phyloP scores from a whole-genome alignment of 2,113 vertebrate species.

The Tachysurus fulvidraco region DNA sequence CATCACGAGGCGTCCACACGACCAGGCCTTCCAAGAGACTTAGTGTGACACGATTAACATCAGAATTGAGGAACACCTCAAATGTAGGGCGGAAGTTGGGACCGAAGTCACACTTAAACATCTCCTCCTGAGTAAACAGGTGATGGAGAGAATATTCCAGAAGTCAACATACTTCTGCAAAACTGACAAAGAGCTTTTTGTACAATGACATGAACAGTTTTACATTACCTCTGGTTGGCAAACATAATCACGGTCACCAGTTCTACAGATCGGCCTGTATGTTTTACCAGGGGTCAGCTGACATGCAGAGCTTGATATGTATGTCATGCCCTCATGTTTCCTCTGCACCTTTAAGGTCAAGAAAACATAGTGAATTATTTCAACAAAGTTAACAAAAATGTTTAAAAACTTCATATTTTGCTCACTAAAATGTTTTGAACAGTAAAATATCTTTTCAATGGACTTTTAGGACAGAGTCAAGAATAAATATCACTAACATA shows the following conservation, averaged over 20 bases:
- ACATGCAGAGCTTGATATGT: conserved; percentile 17
- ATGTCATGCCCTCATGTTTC: neutral
- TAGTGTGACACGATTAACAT: neutral
- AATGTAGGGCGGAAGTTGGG: conserved; percentile 30
- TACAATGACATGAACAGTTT: neutral
- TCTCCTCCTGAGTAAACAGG: neutral
- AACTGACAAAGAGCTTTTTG: neutral
- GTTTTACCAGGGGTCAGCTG: neutral
- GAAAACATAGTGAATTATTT: neutral
- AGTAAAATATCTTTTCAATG: neutral
- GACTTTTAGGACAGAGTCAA: neutral
- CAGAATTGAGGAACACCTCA: conserved; percentile 3
- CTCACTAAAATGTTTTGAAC: neutral
- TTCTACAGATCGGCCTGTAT: conserved; percentile 20
- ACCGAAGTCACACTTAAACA: neutral
- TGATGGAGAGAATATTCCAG: neutral
- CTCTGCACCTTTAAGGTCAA: neutral
- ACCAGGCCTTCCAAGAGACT: neutral
- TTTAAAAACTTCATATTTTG: neutral
- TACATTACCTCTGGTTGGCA: conserved; percentile 20
- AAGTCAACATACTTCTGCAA: neutral
- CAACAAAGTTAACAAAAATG: neutral
- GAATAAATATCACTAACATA: neutral
- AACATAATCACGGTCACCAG: neutral
- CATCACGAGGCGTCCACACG: conserved; percentile 4